Conservation (phyloP, 2,888 invertebrate genomes). For the Microplitis deprimator region DNA sequence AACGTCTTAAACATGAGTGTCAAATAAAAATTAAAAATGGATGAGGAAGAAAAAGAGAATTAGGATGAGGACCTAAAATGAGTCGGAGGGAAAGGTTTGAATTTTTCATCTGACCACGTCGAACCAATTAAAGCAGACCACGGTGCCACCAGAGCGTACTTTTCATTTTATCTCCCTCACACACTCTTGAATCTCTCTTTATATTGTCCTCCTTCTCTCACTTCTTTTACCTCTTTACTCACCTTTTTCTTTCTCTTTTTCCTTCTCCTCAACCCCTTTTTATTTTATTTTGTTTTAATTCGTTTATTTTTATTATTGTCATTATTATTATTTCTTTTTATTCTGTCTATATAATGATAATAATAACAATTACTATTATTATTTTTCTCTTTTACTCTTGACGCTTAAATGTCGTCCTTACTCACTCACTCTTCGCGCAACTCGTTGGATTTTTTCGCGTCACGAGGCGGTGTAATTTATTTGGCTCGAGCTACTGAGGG, state of each 20-base stretch:
- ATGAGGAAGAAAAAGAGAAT: too few relatives aligned
- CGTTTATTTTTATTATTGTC: not conserved
- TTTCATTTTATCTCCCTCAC: slow-evolving; percentile 33
- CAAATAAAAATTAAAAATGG: too few relatives aligned
- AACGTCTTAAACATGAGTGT: too few relatives aligned
- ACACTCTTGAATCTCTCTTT: slow-evolving; percentile 25
- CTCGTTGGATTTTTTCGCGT: slow-evolving; percentile 69
- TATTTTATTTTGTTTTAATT: slow-evolving; percentile 32
- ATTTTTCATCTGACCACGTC: slow-evolving; percentile 70
- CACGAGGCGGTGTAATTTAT: slow-evolving; percentile 70
- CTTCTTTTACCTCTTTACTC: slow-evolving; percentile 47
- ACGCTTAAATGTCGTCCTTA: slow-evolving; percentile 31
- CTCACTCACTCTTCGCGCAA: slow-evolving; percentile 48
- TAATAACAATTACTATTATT: slow-evolving; percentile 18
- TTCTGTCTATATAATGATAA: slow-evolving; percentile 21
- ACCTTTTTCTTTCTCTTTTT: slow-evolving; percentile 30
- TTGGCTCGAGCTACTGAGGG: slow-evolving; percentile 60
- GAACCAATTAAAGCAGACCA: slow-evolving; percentile 70
- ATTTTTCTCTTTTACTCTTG: slow-evolving; percentile 41
- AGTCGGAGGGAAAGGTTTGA: slow-evolving; percentile 57
- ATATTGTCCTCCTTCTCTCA: slow-evolving; percentile 33
- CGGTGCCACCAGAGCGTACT: slow-evolving; percentile 52
- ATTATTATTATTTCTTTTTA: not conserved
- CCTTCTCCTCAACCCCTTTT: slow-evolving; percentile 21
- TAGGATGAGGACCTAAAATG: not conserved